Base-by-base conservation (phyloP, 2,113 vertebrate genomes). In the Indicator maculatus region DNA sequence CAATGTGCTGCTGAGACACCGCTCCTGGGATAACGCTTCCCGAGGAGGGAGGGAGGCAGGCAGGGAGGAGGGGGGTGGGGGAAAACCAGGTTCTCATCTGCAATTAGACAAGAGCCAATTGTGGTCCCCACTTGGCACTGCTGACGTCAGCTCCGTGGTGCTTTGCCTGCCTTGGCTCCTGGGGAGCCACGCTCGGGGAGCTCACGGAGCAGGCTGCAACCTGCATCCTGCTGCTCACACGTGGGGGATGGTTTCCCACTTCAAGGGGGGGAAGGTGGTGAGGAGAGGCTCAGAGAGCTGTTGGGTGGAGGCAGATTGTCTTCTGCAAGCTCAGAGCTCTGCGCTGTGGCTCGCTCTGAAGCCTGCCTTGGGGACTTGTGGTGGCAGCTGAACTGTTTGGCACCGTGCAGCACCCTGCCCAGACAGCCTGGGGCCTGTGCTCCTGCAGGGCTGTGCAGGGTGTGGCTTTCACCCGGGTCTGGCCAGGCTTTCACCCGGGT, bases 1-100 rank as follows among this genome's bases (percentile, higher is more conserved):
- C 4, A 79, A 59, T 59, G 59, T 76, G 31, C 86, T 91, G 87
- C 93, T 93, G 95, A 95, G 89, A 77, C 81, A 85, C 77, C 3
- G 2, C 15, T 5, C 58, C 4, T 11, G 74, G 91, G 77, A 93
- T 71, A 66, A 50, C 5, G 0, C 66, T 93, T 65, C 86, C 80
- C 31, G 18, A 58, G 74, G 47, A 61, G 33, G 74, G 47, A 61
- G 33, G 52, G 50, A 33, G 11, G 19, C 31, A 39, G 44, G 66
- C 39, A 13, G n/a, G 52, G 56, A n/a, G 15, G 20, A 5, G 9
- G 47, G 21, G 47, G 21, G 21, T 6, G 33, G 36, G 33, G 38
- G 31, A 21, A 26, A 26, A 33, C 19, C 85, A 90, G 76, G 83
- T 86, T 81, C 76, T 93, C 82, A 66, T 88, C 79, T 92, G 88